Conservation (phyloP, 2,888 invertebrate genomes). For the Vesta saturnalis region DNA sequence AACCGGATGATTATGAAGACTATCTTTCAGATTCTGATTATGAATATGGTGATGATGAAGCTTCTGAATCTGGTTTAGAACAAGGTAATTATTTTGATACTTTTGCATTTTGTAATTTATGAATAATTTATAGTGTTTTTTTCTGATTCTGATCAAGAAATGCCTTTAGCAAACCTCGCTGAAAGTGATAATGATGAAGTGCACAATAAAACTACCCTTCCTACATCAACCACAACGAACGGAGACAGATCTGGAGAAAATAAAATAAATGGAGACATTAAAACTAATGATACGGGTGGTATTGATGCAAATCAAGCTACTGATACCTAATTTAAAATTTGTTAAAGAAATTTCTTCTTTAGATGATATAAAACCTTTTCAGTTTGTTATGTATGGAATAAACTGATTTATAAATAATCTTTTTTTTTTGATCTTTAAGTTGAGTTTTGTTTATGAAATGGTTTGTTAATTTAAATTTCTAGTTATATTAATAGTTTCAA, state of each 20-base stretch:
- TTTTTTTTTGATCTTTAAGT: too few species aligned
- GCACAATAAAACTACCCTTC: conserved; percentile 1
- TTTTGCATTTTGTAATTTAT: not conserved
- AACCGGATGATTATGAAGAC: conserved; percentile 25
- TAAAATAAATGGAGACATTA: conserved; percentile 22
- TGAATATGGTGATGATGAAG: conserved; percentile 33
- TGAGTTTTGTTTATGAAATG: too few species aligned
- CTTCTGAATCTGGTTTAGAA: conserved; percentile 40
- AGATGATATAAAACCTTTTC: too few species aligned
- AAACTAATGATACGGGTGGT: conserved; percentile 13
- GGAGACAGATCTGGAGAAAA: conserved; percentile 20
- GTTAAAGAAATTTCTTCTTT: not conserved
- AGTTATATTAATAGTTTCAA: too few species aligned
- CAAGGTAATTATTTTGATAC: conserved; percentile 15
- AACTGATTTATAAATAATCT: too few species aligned
- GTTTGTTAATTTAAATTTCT: too few species aligned
- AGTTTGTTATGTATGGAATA: too few species aligned
- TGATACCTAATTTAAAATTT: conserved; percentile 7
- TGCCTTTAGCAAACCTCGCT: not conserved
- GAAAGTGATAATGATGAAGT: conserved; percentile 9
- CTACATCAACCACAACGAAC: not conserved
- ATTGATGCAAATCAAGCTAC: conserved; percentile 17
- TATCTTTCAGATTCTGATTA: conserved; percentile 30
- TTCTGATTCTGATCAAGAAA: conserved; percentile 21
- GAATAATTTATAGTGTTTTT: conserved; percentile 5